These are phyloP conservation scores for Incurvaria masculella DNA, from an alignment of 2,888 invertebrate genomes.

Conservation along the genomic window DNA sequence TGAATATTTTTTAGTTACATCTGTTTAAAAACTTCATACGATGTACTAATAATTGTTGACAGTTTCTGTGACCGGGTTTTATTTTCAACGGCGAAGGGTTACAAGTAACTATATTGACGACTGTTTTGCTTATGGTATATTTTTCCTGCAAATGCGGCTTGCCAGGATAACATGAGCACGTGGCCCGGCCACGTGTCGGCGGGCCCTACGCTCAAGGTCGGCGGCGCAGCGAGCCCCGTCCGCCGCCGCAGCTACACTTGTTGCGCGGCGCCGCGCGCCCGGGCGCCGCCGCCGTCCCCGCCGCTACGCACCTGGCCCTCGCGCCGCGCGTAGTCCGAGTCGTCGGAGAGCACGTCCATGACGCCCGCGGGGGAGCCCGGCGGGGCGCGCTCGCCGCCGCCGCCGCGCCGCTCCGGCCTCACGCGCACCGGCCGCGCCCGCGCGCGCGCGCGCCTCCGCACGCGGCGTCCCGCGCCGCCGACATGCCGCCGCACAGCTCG, in stretches of 20 bases:
- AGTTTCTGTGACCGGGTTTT: too few relatives aligned
- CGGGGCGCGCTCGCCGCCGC: conserved; percentile 24
- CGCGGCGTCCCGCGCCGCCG: conserved; percentile 28
- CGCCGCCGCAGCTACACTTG: background rate
- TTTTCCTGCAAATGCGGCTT: too few relatives aligned
- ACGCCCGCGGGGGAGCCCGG: conserved; percentile 30
- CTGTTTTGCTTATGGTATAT: too few relatives aligned
- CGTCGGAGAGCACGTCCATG: conserved; percentile 54
- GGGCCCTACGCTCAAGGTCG: background rate
- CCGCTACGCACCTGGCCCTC: conserved; percentile 39
- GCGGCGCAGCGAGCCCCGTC: background rate
- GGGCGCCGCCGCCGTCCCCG: background rate
- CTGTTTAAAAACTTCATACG: too few relatives aligned
- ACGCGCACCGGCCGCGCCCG: conserved; percentile 35
- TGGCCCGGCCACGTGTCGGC: background rate
- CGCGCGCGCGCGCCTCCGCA: conserved; percentile 29
- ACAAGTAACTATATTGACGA: too few relatives aligned
- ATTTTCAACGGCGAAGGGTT: too few relatives aligned
- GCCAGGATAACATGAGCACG: too few relatives aligned
- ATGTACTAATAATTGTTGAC: too few relatives aligned
- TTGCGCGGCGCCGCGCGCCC: background rate
- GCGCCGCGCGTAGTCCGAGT: conserved; percentile 47
- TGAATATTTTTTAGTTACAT: too few relatives aligned
- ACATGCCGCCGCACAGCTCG: conserved; percentile 18
- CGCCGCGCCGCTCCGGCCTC: conserved; percentile 26